Conservation (phyloP, 2,797 vertebrate genomes). For the Mastacembelus armatus region DNA sequence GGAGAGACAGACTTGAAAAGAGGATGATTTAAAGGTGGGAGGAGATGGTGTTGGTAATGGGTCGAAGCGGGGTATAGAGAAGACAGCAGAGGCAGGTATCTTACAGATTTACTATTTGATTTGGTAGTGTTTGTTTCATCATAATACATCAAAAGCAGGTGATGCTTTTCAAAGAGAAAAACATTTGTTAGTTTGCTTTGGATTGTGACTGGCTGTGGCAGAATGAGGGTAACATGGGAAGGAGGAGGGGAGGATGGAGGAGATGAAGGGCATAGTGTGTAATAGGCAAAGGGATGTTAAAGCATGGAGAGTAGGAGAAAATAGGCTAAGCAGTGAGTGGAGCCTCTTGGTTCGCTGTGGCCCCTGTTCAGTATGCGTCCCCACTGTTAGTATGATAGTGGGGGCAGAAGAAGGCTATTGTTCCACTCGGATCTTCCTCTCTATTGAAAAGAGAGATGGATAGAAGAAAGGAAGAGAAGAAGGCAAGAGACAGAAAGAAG, state of each 20-base stretch:
- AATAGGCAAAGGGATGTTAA: slow-evolving; percentile 51
- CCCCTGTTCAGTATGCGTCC: slow-evolving; percentile 82
- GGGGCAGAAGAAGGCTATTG: slow-evolving; percentile 79
- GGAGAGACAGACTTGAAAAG: slow-evolving; percentile 55
- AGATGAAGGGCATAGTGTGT: slow-evolving; percentile 24
- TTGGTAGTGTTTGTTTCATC: slow-evolving; percentile 13
- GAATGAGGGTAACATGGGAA: slow-evolving; percentile 36
- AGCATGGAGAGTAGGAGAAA: slow-evolving; percentile 52
- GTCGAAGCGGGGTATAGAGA: slow-evolving; percentile 7
- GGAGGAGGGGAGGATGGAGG: slow-evolving; percentile 10
- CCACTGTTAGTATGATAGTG: slow-evolving; percentile 80
- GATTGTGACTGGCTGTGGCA: slow-evolving; percentile 13
- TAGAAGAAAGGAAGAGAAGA: slow-evolving; percentile 73
- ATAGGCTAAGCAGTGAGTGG: slow-evolving; percentile 51
- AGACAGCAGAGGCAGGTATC: slow-evolving; percentile 20
- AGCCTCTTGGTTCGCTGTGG: slow-evolving; percentile 53
- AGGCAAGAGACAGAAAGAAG: slow-evolving; percentile 79
- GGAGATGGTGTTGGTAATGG: not conserved
- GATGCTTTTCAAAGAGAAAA: slow-evolving; percentile 15
- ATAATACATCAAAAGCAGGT: slow-evolving; percentile 6
- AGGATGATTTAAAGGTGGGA: slow-evolving; percentile 45
- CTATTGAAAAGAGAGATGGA: slow-evolving; percentile 67
- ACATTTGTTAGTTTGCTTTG: slow-evolving; percentile 15
- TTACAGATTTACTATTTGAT: slow-evolving; percentile 9
- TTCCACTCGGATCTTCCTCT: slow-evolving; percentile 76